Evolutionary conservation across 2,113 vertebrate genomes (phyloP).

Genomic region (Aix galericulata): DNA sequence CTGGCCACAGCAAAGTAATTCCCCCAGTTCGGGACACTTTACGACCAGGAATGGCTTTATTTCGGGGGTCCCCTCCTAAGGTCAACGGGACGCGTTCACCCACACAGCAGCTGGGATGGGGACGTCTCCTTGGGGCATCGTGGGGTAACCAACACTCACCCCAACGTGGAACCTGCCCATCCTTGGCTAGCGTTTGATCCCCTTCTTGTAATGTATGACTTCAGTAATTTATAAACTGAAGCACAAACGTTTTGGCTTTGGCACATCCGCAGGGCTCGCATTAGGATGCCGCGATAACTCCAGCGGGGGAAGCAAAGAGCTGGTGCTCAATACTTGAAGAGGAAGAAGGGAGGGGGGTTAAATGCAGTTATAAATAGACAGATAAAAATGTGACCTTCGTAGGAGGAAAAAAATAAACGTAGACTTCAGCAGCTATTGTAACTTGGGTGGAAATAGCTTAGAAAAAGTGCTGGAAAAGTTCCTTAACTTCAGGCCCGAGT

Average conservation of each 20-base stretch:
- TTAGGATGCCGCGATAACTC: background rate
- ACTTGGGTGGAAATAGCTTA: background rate
- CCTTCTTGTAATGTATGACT: background rate
- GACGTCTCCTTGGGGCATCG: background rate
- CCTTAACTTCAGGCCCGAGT: rapidly evolving
- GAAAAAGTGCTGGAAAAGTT: background rate
- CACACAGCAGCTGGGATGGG: rapidly evolving
- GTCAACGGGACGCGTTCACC: background rate
- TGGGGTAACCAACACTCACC: rapidly evolving
- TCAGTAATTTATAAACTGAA: background rate
- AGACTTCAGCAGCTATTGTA: background rate
- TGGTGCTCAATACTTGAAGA: background rate
- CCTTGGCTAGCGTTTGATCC: background rate
- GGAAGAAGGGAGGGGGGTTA: background rate
- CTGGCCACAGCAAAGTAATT: background rate
- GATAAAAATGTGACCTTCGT: background rate
- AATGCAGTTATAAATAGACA: background rate
- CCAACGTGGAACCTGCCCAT: background rate
- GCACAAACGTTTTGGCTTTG: background rate
- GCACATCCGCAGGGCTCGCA: background rate
- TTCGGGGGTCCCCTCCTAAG: background rate
- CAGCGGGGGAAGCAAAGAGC: background rate
- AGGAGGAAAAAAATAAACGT: background rate
- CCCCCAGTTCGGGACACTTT: slow-evolving; percentile 5
- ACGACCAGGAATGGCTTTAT: slow-evolving; percentile 34